Base-by-base conservation (phyloP, 2,888 invertebrate species). In the Eupsilia transversa region DNA sequence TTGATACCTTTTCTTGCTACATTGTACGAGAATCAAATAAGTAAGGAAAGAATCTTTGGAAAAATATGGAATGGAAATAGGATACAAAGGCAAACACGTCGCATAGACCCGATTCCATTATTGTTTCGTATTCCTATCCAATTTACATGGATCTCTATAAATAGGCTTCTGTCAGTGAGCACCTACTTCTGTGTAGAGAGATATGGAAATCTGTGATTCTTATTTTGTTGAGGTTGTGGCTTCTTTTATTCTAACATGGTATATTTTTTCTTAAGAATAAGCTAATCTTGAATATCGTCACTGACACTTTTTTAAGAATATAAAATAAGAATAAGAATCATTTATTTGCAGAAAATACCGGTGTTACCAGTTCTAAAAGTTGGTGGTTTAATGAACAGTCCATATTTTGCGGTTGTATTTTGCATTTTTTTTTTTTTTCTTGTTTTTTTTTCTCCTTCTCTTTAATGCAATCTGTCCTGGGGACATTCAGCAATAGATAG, bases 51-150 rank as follows among this genome's bases (percentile, higher is more conserved):
- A 41, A 71, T 57, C n/a, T 49, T 43, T 63, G 41, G 20, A 6
- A 35, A 77, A 63, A 79, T 81, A 82, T 76, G 41, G 49, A 68
- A 65, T 60, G 46, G 46, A 67, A 80, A 77, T 56, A 14, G 27
- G 41, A 46, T 49, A 80, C 43, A 46, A 2, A 59, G 20, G 54
- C 35, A 33, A 60, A 69, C 14, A 61, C 12, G 14, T 10, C 49
- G 43, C 43, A 63, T 38, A 46, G 59, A 57, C 27, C 41, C 64
- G 56, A 67, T 77, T 80, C 63, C 17, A 77, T 71, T 80, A 77
- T 71, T 82, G 82, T 82, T 82, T 77, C 30, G 69, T 82, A 72
- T 74, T 59, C 69, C 60, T 43, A 73, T 67, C 72, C 72, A 76
- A 80, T 83, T 70, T 82, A 70, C 59, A 80, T 70, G 67, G 35